These are phyloP conservation scores for Phymastichus coffea DNA, from an alignment of 1,140 invertebrate species.

Conservation along the genomic window DNA sequence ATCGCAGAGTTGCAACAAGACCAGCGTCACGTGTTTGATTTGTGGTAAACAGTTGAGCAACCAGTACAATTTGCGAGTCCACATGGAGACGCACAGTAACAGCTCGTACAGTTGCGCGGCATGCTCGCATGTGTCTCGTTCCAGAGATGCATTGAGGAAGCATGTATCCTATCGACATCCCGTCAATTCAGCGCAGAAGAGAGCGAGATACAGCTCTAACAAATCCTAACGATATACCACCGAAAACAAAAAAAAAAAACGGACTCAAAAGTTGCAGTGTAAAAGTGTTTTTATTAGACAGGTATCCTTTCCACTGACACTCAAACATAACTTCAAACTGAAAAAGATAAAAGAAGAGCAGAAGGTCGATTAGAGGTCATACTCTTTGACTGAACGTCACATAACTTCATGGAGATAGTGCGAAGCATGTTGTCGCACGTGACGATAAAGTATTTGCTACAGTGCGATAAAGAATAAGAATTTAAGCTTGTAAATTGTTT, in stretches of 20 bases:
- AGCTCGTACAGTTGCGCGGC: conserved; percentile 78
- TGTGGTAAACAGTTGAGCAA: conserved; percentile 86
- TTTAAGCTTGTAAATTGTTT: background rate
- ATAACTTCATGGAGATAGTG: conserved; percentile 2
- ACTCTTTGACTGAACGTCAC: conserved; percentile 10
- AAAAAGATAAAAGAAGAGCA: background rate
- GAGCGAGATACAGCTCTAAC: conserved; percentile 45
- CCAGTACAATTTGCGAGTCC: conserved; percentile 85
- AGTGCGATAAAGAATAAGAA: background rate
- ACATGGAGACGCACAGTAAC: conserved; percentile 86
- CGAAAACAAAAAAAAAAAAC: too few species aligned
- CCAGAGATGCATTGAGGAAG: conserved; percentile 81
- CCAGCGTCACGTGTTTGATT: conserved; percentile 74
- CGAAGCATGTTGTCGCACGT: background rate
- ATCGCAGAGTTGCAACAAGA: conserved; percentile 52
- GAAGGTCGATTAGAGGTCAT: conserved; percentile 18
- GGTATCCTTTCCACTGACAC: conserved; percentile 27
- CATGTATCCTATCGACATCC: conserved; percentile 85
- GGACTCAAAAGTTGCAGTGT: conserved; percentile 25
- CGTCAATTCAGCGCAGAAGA: conserved; percentile 54
- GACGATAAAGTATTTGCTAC: background rate
- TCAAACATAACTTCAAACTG: conserved; percentile 25
- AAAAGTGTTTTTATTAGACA: conserved; percentile 29
- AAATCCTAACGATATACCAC: conserved; percentile 36
- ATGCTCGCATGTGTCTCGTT: conserved; percentile 81